Base-by-base conservation (phyloP, 2,113 vertebrate genomes). In the Mastomys natalensis region DNA sequence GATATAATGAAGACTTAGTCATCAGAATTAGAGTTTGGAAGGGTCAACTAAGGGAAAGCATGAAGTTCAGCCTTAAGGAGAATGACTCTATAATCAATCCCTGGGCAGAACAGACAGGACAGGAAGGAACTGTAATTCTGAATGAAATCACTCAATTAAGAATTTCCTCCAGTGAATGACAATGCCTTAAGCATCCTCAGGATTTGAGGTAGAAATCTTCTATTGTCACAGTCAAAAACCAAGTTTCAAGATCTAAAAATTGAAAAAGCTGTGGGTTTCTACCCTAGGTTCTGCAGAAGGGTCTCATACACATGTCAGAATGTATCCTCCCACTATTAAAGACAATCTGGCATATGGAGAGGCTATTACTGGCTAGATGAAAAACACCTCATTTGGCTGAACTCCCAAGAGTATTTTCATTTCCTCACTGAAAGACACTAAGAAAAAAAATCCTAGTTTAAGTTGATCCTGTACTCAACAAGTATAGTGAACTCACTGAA, bases 311-410 rank as follows among this genome's bases (percentile, higher is more conserved):
- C 66, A 88, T 87, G 51, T n/a, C 58, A 51, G 17, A 60, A 92
- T 80, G 16, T 48, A 43, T 87, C 58, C 70, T 60, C 85, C 70
- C 81, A 90, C 40, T 68, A 89, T 78, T 87, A 95, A 93, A 93
- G 37, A n/a, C 55, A 21, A 90, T 29, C 87, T 85, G 11, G 15
- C 72, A 16, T 80, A 93, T 78, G 24, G 34, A 45, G 26, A 53
- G 76, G 11, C 22, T 87, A 17, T 60, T 74, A 66, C 40, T 94
- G 48, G 40, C 19, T 89, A 7, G 40, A 66, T 84, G 24, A 74
- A 93, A 95, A 90, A 89, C 17, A 93, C 21, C 68, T 87, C 74
- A 11, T 48, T 60, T 89, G 40, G 64, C 76, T 94, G 81, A 95
- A 81, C 55, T 16, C 55, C 74, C 55, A 87, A 74, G 51, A 93